Base-by-base conservation (phyloP, 2,113 vertebrate species). In the Campylomormyrus tamandua region DNA sequence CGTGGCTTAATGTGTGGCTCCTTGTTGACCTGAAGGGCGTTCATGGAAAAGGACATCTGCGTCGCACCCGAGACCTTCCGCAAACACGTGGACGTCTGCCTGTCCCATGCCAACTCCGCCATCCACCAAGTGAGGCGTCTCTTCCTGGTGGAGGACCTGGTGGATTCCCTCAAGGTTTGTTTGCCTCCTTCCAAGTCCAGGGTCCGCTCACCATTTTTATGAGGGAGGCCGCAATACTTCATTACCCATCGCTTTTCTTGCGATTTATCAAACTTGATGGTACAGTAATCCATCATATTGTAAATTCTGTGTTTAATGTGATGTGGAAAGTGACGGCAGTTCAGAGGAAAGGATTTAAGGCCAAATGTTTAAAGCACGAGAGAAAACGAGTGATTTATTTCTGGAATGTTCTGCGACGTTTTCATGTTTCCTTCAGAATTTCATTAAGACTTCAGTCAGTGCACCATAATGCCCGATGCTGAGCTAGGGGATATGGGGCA, bases 71-170 rank as follows among this genome's bases (percentile, higher is more conserved):
- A 97, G 90, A 90, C 93, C 0, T 94, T 96, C 92, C 95, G 95
- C 7, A 94, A 93, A 24, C 93, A 96, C 0, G 83, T 95, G 15
- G 96, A 95, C 2, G 93, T 93, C 4, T 92, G 91, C 87, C 93
- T 96, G 94, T 91, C 93, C 49, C 95, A 96, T 0, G 1, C 97
- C 91, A 97, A 97, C 92, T 91, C 83, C 11, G 94, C 94, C 31
- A 93, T 93, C 87, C 92, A 91, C n/a, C 93, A 95, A 89, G 85
- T 94, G 15, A 90, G 96, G 8, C 95, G 95, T 15, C 96, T 97
- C 87, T 95, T 97, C 90, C 93, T 97, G 90, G 96, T 97, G n/a
- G 95, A 97, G 42, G 97, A 97, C 66, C 94, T 97, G 89, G 95
- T 97, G 0, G 97, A 97, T 91, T 97, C 97, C 17, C 94, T 97